Percentiles rank a stretch among this genome's conserved stretches.
phyloP scores from a whole-genome alignment of 2,797 vertebrate species.

The Phalloptychus januarius region DNA sequence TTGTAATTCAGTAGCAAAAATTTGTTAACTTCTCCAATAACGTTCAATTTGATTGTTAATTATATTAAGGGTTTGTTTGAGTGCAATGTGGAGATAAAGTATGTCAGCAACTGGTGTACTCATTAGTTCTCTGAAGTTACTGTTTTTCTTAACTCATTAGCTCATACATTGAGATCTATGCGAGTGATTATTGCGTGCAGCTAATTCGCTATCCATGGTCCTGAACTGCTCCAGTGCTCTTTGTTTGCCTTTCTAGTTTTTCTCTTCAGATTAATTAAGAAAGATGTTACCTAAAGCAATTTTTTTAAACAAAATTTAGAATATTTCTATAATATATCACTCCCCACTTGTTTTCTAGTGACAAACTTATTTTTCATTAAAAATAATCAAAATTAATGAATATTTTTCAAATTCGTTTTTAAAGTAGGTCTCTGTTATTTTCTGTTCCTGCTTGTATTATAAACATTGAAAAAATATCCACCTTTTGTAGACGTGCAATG shows the following conservation, averaged over 20 bases:
- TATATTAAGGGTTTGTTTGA: not conserved
- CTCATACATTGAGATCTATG: not conserved
- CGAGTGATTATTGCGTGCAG: accelerated
- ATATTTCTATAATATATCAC: not conserved
- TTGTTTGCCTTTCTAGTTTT: not conserved
- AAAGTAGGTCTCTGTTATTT: too few relatives aligned
- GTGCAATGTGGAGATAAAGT: not conserved
- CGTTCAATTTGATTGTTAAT: not conserved
- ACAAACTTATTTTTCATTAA: too few relatives aligned
- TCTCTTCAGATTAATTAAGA: not conserved
- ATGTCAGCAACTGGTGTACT: not conserved
- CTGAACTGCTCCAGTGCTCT: not conserved
- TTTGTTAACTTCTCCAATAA: not conserved
- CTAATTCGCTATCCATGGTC: constrained; percentile 22
- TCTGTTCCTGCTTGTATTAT: too few relatives aligned
- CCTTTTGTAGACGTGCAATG: too few relatives aligned
- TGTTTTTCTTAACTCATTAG: not conserved
- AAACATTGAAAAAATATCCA: too few relatives aligned
- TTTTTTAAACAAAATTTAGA: too few relatives aligned
- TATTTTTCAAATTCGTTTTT: too few relatives aligned
- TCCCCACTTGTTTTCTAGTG: too few relatives aligned
- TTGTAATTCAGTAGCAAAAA: not conserved
- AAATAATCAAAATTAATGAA: too few relatives aligned
- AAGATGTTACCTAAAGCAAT: accelerated
- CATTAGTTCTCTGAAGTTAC: not conserved